Conservation (phyloP, 2,113 vertebrate genomes). For the Hystrix cristata region DNA sequence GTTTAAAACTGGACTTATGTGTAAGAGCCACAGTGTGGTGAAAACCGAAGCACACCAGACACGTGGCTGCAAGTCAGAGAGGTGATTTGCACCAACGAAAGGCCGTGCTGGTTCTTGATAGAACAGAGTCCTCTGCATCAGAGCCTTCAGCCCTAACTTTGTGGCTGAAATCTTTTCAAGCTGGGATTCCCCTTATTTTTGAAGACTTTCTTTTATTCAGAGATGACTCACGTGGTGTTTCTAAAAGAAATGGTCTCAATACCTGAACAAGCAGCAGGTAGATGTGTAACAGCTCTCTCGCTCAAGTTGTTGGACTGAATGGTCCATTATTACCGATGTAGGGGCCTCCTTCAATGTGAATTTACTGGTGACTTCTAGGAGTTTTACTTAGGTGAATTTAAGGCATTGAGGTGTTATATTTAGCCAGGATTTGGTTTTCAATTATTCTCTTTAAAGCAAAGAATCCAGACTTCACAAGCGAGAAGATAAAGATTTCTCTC, state of each 20-base stretch:
- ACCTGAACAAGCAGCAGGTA: not conserved
- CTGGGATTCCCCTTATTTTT: not conserved
- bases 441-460: not conserved
- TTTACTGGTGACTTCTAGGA: not conserved
- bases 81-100: not conserved
- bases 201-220: slow-evolving; percentile 42
- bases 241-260: not conserved
- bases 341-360: not conserved
- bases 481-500: not conserved
- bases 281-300: not conserved
- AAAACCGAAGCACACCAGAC: not conserved
- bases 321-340: not conserved
- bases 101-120: not conserved
- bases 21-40: not conserved
- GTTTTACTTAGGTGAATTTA: not conserved
- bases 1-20: slow-evolving; percentile 19
- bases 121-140: not conserved
- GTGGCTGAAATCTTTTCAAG: slow-evolving; percentile 5
- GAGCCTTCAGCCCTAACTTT: not conserved
- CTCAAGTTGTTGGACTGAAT: not conserved
- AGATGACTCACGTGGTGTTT: not conserved
- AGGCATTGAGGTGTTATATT: not conserved
- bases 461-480: not conserved
- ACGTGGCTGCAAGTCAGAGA: not conserved
- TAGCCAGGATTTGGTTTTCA: not conserved